phyloP scores from a whole-genome alignment of 2,888 invertebrate species.

The Chorisops tibialis region DNA sequence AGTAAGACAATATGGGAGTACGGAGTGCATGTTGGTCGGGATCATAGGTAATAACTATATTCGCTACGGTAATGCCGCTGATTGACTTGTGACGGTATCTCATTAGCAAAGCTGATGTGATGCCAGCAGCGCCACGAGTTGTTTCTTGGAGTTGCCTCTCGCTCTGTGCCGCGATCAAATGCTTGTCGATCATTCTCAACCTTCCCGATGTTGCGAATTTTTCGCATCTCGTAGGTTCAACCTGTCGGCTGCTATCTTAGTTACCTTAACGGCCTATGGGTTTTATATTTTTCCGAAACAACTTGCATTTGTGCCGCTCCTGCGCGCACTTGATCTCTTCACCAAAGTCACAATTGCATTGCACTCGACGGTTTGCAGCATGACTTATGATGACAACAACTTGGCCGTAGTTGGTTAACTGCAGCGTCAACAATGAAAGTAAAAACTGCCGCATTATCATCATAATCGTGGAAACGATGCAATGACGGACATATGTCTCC shows the following conservation, averaged over 20 bases:
- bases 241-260: no score
- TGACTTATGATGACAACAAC: constrained; percentile 23
- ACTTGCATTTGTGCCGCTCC: no score
- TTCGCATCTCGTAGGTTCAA: background rate
- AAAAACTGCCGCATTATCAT: constrained; percentile 22
- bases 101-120: constrained; percentile 23
- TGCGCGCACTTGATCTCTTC: constrained; percentile 1
- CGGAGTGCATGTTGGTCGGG: background rate
- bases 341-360: background rate
- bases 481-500: constrained; percentile 13
- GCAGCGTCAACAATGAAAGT: constrained; percentile 23
- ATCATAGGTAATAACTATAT: constrained; percentile 24
- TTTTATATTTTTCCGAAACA: no score
- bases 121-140: constrained; percentile 17
- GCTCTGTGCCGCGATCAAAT: constrained; percentile 3
- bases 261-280: no score
- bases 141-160: constrained; percentile 1
- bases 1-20: background rate
- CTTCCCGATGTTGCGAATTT: background rate
- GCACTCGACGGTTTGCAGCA: constrained; percentile 18
- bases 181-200: constrained; percentile 18
- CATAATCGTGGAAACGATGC: constrained; percentile 4
- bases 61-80: constrained; percentile 25
- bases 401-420: constrained; percentile 5
- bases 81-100: constrained; percentile 31